phyloP scores from a whole-genome alignment of 2,888 invertebrate species.

The Spicauda simplicius region DNA sequence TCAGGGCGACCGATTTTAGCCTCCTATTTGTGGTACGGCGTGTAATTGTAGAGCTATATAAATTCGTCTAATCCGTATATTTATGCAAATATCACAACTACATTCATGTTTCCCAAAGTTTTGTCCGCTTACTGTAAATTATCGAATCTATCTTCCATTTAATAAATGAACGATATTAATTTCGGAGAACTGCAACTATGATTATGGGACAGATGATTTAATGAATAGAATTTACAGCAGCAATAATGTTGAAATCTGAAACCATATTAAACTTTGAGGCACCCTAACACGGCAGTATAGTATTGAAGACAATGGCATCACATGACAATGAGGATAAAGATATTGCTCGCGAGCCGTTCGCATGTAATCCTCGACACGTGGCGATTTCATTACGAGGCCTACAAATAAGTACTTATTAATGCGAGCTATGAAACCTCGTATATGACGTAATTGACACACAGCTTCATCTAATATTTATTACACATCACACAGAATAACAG shows the following conservation, averaged over 20 bases:
- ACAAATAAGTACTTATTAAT: slow-evolving; percentile 80
- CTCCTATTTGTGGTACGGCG: slow-evolving; percentile 40
- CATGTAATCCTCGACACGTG: slow-evolving; percentile 75
- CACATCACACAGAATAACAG: slow-evolving; percentile 69
- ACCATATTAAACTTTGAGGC: slow-evolving; percentile 62
- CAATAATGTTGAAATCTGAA: slow-evolving; percentile 64
- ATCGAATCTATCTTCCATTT: background rate
- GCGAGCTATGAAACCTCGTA: slow-evolving; percentile 57
- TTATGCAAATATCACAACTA: slow-evolving; percentile 35
- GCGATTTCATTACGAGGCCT: slow-evolving; percentile 73
- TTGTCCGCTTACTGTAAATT: slow-evolving; percentile 19
- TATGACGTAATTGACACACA: slow-evolving; percentile 69
- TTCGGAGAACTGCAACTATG: background rate
- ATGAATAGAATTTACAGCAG: slow-evolving; percentile 63
- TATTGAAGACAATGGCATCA: slow-evolving; percentile 28
- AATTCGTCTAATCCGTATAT: slow-evolving; percentile 35
- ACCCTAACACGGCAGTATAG: slow-evolving; percentile 43
- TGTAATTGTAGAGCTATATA: slow-evolving; percentile 39
- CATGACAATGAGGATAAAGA: slow-evolving; percentile 54
- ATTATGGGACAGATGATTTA: background rate
- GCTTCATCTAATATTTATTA: slow-evolving; percentile 79
- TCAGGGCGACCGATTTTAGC: slow-evolving; percentile 44
- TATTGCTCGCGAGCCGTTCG: slow-evolving; percentile 55
- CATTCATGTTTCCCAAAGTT: slow-evolving; percentile 37
- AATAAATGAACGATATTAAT: background rate